phyloP scores from a whole-genome alignment of 1,140 invertebrate species.

The Nasonia giraulti region DNA sequence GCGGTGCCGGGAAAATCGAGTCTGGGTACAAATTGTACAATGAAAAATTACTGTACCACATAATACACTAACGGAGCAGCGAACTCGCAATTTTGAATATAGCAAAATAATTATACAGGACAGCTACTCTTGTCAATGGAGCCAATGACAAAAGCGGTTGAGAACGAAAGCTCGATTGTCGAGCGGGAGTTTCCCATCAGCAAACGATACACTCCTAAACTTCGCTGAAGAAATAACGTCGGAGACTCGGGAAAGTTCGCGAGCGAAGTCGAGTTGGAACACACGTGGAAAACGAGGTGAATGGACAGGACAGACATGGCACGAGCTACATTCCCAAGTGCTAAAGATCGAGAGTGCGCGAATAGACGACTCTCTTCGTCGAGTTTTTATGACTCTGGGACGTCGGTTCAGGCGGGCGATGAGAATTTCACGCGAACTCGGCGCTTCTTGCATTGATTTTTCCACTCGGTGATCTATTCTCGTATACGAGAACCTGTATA shows the following conservation, averaged over 20 bases:
- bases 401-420: no score
- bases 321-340: neutral
- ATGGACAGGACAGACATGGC: conserved; percentile 28
- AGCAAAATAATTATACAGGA: no score
- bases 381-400: neutral
- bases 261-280: neutral
- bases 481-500: no score
- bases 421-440: neutral
- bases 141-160: no score
- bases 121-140: no score
- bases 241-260: conserved; percentile 36
- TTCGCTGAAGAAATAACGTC: neutral
- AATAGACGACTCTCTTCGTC: neutral
- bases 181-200: no score
- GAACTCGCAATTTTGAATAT: no score
- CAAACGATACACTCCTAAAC: neutral
- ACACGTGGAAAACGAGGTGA: conserved; percentile 41
- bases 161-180: no score
- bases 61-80: no score
- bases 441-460: neutral
- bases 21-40: no score
- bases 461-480: neutral
- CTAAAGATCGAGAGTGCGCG: conserved; percentile 21
- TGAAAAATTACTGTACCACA: no score
- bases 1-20: no score